phyloP scores from a whole-genome alignment of 1,140 invertebrate genomes.

The Cydia strobilella region DNA sequence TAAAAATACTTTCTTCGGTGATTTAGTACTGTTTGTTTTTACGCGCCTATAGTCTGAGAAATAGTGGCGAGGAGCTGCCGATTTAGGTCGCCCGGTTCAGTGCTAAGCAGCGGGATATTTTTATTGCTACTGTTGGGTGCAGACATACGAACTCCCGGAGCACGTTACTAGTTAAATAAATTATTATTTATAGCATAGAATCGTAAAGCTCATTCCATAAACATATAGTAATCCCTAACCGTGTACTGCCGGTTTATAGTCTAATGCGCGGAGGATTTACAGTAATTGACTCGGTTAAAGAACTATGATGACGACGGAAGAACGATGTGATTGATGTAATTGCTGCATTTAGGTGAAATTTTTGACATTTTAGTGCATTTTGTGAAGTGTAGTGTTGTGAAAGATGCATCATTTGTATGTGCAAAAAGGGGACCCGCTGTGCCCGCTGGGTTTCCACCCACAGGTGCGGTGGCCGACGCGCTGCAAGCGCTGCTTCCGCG shows the following conservation, averaged over 20 bases:
- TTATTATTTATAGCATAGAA: conserved; percentile 70
- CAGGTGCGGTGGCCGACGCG: conserved; percentile 95
- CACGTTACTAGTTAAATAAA: conserved; percentile 65
- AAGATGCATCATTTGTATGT: conserved; percentile 90
- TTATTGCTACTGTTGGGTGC: conserved; percentile 71
- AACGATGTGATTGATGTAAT: conserved; percentile 48
- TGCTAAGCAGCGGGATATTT: conserved; percentile 75
- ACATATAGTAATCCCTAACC: conserved; percentile 40
- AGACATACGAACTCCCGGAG: conserved; percentile 66
- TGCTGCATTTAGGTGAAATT: conserved; percentile 68
- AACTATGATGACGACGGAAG: conserved; percentile 23
- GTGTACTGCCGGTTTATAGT: background rate
- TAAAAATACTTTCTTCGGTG: conserved; percentile 15
- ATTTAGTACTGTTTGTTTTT: conserved; percentile 40
- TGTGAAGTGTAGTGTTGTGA: conserved; percentile 45
- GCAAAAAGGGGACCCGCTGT: conserved; percentile 91
- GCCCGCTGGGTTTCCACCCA: conserved; percentile 95
- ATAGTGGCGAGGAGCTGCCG: conserved; percentile 52
- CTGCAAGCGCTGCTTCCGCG: conserved; percentile 96
- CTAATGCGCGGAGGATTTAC: conserved; percentile 13
- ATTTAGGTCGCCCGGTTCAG: conserved; percentile 77
- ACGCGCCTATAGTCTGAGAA: conserved; percentile 48
- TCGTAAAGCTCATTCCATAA: conserved; percentile 75
- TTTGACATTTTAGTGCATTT: conserved; percentile 72
- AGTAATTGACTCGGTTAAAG: conserved; percentile 16